These are phyloP conservation scores for Melieria picta DNA, from an alignment of 2,888 invertebrate genomes.

Conservation along the genomic window DNA sequence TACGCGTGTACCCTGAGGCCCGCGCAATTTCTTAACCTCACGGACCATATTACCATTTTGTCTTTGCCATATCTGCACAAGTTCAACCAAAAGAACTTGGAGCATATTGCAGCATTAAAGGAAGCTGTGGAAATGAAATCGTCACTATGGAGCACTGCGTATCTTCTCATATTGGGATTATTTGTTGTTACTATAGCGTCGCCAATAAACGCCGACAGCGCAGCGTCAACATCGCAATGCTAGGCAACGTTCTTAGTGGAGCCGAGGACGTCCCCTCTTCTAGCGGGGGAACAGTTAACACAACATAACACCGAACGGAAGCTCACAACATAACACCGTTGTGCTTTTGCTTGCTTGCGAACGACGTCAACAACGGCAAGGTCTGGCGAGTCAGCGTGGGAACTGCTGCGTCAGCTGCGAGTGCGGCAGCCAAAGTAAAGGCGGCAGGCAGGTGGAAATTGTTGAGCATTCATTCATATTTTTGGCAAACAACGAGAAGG, in stretches of 20 bases:
- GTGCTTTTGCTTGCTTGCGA: no score
- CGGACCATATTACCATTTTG: neutral
- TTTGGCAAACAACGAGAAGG: no score
- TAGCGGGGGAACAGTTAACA: slow-evolving; percentile 7
- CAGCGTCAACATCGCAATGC: slow-evolving; percentile 1
- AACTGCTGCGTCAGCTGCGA: no score
- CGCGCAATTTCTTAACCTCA: slow-evolving; percentile 10
- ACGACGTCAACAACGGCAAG: no score
- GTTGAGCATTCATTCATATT: no score
- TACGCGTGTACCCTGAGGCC: neutral
- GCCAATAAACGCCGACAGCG: neutral
- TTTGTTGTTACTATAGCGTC: slow-evolving; percentile 17
- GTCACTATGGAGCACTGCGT: slow-evolving; percentile 1
- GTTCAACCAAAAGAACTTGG: slow-evolving; percentile 6
- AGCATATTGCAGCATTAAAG: neutral
- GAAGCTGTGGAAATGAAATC: neutral
- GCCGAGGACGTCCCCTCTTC: slow-evolving; percentile 15
- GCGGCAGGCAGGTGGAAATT: no score
- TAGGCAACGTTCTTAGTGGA: slow-evolving; percentile 4
- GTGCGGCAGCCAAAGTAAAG: no score
- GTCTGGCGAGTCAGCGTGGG: no score
- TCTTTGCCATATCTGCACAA: slow-evolving; percentile 13
- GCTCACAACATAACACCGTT: no score
- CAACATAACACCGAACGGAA: neutral
- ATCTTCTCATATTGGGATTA: neutral